A percentile compares a stretch with the other conserved stretches of the same genome.
Conservation (phyloP, 2,113 vertebrate species). For the Bubo blakistoni region DNA sequence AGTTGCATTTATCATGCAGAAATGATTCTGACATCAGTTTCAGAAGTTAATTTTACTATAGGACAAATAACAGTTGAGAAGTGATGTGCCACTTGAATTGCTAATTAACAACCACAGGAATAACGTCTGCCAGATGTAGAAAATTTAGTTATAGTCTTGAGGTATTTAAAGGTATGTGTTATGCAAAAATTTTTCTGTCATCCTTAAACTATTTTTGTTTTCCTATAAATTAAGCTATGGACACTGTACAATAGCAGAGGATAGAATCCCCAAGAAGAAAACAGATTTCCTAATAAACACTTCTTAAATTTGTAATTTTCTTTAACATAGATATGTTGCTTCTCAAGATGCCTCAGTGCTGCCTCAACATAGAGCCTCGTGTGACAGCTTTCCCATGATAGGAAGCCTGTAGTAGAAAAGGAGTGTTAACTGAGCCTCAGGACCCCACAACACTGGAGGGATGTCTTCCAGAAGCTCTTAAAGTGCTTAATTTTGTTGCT, state of each 20-base stretch:
- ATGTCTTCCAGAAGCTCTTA: background rate
- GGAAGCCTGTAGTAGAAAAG: background rate
- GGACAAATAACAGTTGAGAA: slow-evolving; percentile 21
- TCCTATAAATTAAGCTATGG: background rate
- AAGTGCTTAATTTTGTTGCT: background rate
- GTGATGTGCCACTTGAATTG: slow-evolving; percentile 18
- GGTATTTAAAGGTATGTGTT: background rate
- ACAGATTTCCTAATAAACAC: background rate
- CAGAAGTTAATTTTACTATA: slow-evolving; percentile 44
- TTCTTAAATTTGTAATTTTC: background rate
- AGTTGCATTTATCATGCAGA: slow-evolving; percentile 47
- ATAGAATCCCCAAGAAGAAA: background rate
- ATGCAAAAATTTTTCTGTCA: background rate
- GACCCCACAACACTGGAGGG: background rate
- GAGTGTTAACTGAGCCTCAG: background rate
- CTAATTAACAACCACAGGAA: slow-evolving; percentile 35
- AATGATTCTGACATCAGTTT: slow-evolving; percentile 41
- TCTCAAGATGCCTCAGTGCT: background rate
- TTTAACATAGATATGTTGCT: background rate
- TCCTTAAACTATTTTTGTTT: background rate
- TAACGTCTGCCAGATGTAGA: background rate
- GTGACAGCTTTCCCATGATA: background rate
- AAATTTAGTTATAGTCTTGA: background rate
- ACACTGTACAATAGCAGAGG: background rate
- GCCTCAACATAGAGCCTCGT: background rate